Base-by-base conservation (phyloP, 2,113 vertebrate species). In the Tonatia bakeri region DNA sequence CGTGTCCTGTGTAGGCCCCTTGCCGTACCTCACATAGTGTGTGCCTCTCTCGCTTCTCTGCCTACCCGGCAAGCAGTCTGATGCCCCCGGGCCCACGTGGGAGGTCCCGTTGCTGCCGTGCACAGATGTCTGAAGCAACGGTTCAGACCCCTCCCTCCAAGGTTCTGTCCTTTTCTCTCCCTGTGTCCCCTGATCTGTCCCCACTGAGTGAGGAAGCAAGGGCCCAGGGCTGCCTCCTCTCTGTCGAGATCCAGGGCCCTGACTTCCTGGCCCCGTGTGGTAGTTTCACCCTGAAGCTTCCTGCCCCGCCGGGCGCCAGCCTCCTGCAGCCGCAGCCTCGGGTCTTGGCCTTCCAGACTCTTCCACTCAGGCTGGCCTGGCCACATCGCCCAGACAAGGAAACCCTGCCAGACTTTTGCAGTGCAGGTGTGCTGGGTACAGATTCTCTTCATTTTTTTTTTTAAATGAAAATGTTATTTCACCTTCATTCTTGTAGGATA, bases 341-440 rank as follows among this genome's bases (percentile, higher is more conserved):
- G 65, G 43, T 22, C 64, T 64, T 24, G 6, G n/a, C 13, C 5
- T 40, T 19, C 33, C 47, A 4, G 17, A 50, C 10, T 19, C 43
- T 33, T 43, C 69, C n/a, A 40, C 59, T 87, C 33, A 8, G 43
- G 36, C 6, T 4, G 69, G 11, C 36, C 28, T 5, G 28, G 10
- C 45, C 50, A 9, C 7, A 36, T 28, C 16, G 13, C 4, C 0
- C 15, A 2, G 22, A 43, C 36, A 9, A n/a, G 38, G 8, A 6
- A 56, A 10, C 26, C 13, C 1, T 67, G 36, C 20, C 43, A 52
- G 16, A 16, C 22, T 47, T 72, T 75, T 12, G n/a, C 4, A 5
- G 16, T 3, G 10, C 31, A 50, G 22, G 13, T 24, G 9, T 67
- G 38, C 26, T 16, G n/a, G 33, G 10, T 19, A 28, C 19, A 52